Percentiles rank a stretch among this genome's conserved stretches.
Conservation (phyloP, 2,113 vertebrate species). For the Phrynosoma blainvillii region DNA sequence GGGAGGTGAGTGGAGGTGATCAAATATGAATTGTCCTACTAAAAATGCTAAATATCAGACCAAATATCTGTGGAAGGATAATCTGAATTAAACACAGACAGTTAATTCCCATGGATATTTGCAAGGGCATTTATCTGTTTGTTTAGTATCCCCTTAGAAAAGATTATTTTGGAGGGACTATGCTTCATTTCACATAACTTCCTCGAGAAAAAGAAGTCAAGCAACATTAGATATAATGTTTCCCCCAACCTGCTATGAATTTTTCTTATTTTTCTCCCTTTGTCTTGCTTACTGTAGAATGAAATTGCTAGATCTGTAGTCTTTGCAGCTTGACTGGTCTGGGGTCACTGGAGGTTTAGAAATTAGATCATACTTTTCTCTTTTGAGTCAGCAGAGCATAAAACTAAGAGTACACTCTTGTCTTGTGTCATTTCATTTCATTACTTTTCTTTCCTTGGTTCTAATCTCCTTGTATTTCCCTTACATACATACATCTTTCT, state of each 20-base stretch:
- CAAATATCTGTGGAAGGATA: constrained; percentile 36
- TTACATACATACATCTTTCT: background rate
- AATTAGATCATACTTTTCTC: constrained; percentile 28
- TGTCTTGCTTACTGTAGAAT: constrained; percentile 39
- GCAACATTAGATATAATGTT: constrained; percentile 36
- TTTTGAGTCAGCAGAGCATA: constrained; percentile 19
- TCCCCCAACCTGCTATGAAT: constrained; percentile 24
- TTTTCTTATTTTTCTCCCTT: constrained; percentile 29
- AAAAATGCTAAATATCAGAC: constrained; percentile 33
- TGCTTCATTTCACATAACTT: constrained; percentile 33
- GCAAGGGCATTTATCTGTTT: constrained; percentile 16
- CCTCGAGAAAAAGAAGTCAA: constrained; percentile 39
- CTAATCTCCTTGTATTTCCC: background rate
- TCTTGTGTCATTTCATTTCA: background rate
- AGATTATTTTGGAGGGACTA: constrained; percentile 17
- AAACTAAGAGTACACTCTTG: background rate
- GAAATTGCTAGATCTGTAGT: constrained; percentile 34
- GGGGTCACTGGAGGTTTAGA: constrained; percentile 2
- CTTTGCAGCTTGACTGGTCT: constrained; percentile 11
- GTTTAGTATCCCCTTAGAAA: constrained; percentile 25
- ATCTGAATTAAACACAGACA: constrained; percentile 54
- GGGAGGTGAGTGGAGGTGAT: constrained; percentile 20
- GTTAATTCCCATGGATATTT: constrained; percentile 40
- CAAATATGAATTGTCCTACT: constrained; percentile 37
- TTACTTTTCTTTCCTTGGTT: background rate